Base-by-base conservation (phyloP, 2,113 vertebrate species). In the Macheiramphus alcinus region DNA sequence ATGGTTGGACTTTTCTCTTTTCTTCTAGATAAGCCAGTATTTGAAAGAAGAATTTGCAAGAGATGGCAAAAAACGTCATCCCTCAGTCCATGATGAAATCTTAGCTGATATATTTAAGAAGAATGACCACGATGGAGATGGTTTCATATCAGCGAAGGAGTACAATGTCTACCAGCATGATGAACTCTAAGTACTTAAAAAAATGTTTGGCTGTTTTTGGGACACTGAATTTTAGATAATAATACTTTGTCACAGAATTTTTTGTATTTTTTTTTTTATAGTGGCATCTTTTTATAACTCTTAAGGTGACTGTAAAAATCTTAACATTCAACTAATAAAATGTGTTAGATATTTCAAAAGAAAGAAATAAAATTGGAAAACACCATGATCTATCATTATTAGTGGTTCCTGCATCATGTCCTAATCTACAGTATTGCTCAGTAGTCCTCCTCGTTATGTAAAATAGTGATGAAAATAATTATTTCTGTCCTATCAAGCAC, bases 141-240 rank as follows among this genome's bases (percentile, higher is more conserved):
- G 99, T 85, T 95, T 96, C 87, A 99, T 99, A 98, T 99, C 99
- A n/a, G 87, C 98, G 27, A 99, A 98, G 74, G 99, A 99, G 96
- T 99, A 99, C 87, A 99, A 99, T 72, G 97, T 99, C 52, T 99
- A 99, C 93, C 97, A 98, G 52, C 99, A 99, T 27, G 99, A 99
- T 95, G 99, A 99, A 97, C 98, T 99, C 61, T 99, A 98, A 97
- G 48, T 80, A 82, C 59, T 59, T 87, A 23, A 56, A 75, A 85
- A 90, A 87, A 78, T 59, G 70, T 81, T 63, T 40, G 34, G 5
- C 61, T 88, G 15, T 66, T 86, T 96, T 95, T 61, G 90, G 42
- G 88, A 93, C 40, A 83, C 61, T 92, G 79, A 89, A 75, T 95
- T 97, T 68, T 91, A 91, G 92, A 93, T 38, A 95, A 75, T 79